Percentiles rank a stretch among this genome's conserved stretches.
phyloP scores from a whole-genome alignment of 92 coral and sea anemone species.

The Micromussa lordhowensis region DNA sequence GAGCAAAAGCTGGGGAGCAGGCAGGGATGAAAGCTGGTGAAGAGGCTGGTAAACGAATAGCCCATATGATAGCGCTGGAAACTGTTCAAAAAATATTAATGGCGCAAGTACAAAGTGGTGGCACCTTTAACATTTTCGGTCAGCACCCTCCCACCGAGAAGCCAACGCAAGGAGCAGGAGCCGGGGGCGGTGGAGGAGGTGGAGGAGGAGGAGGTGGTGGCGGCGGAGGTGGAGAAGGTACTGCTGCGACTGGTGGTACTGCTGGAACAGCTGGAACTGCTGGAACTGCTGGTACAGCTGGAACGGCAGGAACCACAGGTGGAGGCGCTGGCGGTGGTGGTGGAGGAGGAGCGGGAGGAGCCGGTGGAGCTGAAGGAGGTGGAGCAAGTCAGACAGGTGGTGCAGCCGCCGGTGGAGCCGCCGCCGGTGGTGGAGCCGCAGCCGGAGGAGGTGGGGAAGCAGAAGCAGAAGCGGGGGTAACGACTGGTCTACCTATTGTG shows the following conservation, averaged over 20 bases:
- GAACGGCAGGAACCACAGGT: constrained; percentile 27
- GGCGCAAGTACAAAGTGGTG: constrained; percentile 59
- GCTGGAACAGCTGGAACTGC: constrained; percentile 54
- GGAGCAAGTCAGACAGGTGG: constrained; percentile 26
- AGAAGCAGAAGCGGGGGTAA: constrained; percentile 40
- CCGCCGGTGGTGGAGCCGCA: constrained; percentile 40
- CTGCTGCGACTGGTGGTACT: constrained; percentile 5
- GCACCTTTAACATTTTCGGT: constrained; percentile 58
- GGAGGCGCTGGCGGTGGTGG: constrained; percentile 25
- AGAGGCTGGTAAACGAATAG: constrained; percentile 77
- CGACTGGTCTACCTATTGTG: constrained; percentile 29
- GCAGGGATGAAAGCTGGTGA: constrained; percentile 85
- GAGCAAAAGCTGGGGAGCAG: constrained; percentile 81
- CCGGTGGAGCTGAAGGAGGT: constrained; percentile 18
- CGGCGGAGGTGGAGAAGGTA: constrained; percentile 28
- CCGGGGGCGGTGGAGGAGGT: constrained; percentile 34
- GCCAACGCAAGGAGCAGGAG: constrained; percentile 33
- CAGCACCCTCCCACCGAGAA: constrained; percentile 39
- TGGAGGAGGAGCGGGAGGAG: constrained; percentile 33
- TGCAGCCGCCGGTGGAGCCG: constrained; percentile 46
- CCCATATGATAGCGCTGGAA: constrained; percentile 68
- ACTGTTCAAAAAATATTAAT: constrained; percentile 62
- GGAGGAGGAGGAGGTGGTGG: constrained; percentile 45
- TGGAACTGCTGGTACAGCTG: constrained; percentile 42
- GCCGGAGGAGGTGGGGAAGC: constrained; percentile 43